Evolutionary conservation across 1,140 invertebrate species (phyloP).

Genomic region (Lethocerus indicus): DNA sequence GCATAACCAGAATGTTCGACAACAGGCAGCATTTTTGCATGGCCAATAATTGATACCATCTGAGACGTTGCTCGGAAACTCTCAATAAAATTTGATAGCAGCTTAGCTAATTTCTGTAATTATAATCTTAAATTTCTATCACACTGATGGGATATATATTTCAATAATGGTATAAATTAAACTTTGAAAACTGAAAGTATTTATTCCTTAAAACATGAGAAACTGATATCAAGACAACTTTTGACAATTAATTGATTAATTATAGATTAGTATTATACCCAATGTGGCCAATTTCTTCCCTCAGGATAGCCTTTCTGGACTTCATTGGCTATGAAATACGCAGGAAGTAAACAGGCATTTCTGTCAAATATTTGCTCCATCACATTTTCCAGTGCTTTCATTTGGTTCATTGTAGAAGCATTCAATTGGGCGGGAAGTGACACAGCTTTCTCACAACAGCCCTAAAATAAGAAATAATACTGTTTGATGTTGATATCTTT

Average conservation of each 20-base stretch:
- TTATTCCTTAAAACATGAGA: too few relatives aligned
- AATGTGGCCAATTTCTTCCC: conserved; percentile 71
- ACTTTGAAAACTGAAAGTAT: too few relatives aligned
- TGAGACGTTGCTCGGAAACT: conserved; percentile 82
- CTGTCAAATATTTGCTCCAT: conserved; percentile 82
- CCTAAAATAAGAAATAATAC: conserved; percentile 29
- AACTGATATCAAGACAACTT: neutral
- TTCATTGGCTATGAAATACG: conserved; percentile 89
- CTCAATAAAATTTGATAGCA: conserved; percentile 78
- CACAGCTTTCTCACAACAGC: conserved; percentile 72
- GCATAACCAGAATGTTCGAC: conserved; percentile 84
- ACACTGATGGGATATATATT: too few relatives aligned
- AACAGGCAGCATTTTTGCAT: conserved; percentile 78
- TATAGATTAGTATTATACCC: too few relatives aligned
- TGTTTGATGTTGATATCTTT: too few relatives aligned
- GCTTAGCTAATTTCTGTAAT: conserved; percentile 62
- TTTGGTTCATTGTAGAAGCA: conserved; percentile 58
- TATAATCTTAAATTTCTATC: too few relatives aligned
- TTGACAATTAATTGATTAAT: too few relatives aligned
- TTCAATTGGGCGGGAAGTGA: conserved; percentile 56
- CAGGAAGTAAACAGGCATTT: conserved; percentile 78
- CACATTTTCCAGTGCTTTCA: conserved; percentile 61
- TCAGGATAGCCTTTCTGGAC: conserved; percentile 75
- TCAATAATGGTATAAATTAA: too few relatives aligned
- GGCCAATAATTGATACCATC: conserved; percentile 86